Evolutionary conservation across 2,113 vertebrate species (phyloP).

Genomic region (Gobio gobio): DNA sequence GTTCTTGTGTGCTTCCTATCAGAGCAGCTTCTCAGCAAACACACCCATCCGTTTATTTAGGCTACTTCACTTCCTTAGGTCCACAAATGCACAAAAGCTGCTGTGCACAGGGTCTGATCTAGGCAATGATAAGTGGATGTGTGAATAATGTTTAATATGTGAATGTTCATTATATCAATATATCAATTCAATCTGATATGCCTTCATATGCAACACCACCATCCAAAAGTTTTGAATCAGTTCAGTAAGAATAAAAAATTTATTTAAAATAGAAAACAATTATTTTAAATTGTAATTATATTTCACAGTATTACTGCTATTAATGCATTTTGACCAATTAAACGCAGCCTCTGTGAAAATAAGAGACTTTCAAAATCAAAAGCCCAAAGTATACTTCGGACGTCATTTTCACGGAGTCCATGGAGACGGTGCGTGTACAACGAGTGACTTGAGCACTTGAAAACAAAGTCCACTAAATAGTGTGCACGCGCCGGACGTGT

Average conservation of each 20-base stretch:
- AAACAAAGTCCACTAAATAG: too few relatives aligned
- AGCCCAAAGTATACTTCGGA: too few relatives aligned
- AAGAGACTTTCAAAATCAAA: not conserved
- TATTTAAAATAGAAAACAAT: not conserved
- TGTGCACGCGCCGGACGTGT: too few relatives aligned
- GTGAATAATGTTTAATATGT: not conserved
- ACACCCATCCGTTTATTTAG: constrained; percentile 29
- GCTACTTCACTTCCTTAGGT: not conserved
- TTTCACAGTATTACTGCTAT: not conserved
- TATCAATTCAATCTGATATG: not conserved
- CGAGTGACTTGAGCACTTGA: too few relatives aligned
- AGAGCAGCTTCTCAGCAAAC: not conserved
- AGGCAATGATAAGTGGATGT: not conserved
- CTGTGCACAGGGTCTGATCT: not conserved
- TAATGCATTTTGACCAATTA: not conserved
- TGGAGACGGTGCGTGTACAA: too few relatives aligned
- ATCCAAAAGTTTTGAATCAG: too few relatives aligned
- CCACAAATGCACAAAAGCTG: not conserved
- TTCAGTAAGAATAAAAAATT: too few relatives aligned
- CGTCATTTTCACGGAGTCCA: too few relatives aligned
- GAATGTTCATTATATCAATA: not conserved
- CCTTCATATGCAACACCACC: not conserved
- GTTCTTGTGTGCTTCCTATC: constrained; percentile 10
- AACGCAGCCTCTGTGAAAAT: not conserved
- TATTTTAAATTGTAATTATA: not conserved